These are phyloP conservation scores for Apolygus lucorum DNA, from an alignment of 1,140 invertebrate genomes.

Conservation along the genomic window DNA sequence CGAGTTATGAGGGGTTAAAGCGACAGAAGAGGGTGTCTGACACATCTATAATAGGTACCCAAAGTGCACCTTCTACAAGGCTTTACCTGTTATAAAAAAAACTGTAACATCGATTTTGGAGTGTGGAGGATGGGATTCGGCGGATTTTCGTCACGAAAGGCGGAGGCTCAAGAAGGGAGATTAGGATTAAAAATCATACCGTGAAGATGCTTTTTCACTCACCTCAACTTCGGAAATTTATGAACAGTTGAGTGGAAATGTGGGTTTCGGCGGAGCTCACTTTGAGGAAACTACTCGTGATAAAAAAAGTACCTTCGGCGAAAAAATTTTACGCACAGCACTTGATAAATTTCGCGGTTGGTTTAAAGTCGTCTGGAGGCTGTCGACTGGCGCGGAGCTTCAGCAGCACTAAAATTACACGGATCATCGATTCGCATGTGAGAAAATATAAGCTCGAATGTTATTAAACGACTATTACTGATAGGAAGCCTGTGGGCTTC, in stretches of 20 bases:
- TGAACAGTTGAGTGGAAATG: background rate
- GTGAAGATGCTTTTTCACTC: background rate
- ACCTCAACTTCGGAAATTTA: background rate
- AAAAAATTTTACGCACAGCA: background rate
- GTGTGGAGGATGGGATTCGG: background rate
- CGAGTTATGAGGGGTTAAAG: background rate
- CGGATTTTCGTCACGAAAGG: no score
- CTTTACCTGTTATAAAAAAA: background rate
- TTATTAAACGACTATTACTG: constrained; percentile 1
- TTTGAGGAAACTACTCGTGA: background rate
- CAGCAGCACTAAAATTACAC: background rate
- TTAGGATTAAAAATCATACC: background rate
- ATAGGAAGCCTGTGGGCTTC: constrained; percentile 2
- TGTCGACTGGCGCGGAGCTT: background rate
- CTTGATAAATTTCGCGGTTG: background rate
- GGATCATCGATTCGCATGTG: background rate
- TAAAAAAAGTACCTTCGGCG: background rate
- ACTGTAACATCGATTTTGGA: background rate
- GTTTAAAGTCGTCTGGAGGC: background rate
- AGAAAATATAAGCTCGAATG: background rate
- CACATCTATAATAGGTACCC: no score
- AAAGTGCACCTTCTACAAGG: no score
- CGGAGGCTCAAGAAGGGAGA: background rate
- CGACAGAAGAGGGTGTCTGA: background rate
- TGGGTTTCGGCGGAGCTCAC: background rate